Evolutionary conservation across 2,888 invertebrate species (phyloP).

Genomic region (Poecilobothrus nobilitatus): DNA sequence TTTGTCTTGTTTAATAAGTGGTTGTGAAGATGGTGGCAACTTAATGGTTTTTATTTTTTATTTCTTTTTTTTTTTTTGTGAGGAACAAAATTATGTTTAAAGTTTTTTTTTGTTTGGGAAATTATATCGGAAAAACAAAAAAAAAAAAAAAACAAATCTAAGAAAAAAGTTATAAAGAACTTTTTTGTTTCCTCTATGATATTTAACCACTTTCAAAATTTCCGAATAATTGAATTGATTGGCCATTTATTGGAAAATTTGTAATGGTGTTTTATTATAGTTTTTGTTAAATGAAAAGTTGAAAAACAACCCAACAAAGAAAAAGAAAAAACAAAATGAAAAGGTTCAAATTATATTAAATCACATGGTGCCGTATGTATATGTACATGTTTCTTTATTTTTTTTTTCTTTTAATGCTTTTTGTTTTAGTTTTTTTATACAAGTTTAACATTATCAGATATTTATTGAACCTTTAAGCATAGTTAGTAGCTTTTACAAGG

Average conservation of each 20-base stretch:
- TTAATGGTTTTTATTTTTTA: neutral
- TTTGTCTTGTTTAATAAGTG: neutral
- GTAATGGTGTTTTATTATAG: neutral
- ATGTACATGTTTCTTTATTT: too few species aligned
- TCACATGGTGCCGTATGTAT: too few species aligned
- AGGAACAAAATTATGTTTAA: neutral
- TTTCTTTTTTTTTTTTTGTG: neutral
- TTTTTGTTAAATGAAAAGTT: neutral
- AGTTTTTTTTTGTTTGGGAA: neutral
- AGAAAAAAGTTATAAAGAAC: neutral
- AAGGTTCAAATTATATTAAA: too few species aligned
- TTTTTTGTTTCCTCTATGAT: neutral
- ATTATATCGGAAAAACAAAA: neutral
- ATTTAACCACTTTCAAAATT: neutral
- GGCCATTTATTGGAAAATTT: neutral
- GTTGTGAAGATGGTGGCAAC: neutral
- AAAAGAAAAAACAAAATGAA: too few species aligned
- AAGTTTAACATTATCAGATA: too few species aligned
- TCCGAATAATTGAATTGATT: neutral
- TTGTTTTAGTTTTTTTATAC: too few species aligned
- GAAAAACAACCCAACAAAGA: too few species aligned
- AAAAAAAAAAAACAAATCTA: neutral
- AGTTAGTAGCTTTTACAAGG: too few species aligned
- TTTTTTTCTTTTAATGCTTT: too few species aligned
- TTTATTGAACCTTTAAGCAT: too few species aligned